phyloP scores from a whole-genome alignment of 2,797 vertebrate species.

The Phataginus tetradactyla region DNA sequence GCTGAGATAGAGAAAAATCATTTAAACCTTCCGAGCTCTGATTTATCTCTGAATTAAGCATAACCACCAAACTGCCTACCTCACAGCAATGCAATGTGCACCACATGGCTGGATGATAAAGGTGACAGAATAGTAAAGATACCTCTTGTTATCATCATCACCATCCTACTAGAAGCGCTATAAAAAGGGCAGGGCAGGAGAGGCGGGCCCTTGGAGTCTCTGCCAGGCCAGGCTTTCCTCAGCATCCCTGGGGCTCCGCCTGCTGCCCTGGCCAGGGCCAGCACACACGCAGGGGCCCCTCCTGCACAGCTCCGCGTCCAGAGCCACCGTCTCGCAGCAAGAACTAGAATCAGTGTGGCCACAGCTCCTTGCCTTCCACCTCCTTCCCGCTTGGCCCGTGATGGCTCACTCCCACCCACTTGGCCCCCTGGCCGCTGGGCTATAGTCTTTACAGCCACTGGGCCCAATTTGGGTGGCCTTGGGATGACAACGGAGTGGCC shows the following conservation, averaged over 20 bases:
- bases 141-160: background rate
- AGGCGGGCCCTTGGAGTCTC: too few species aligned
- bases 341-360: rapidly evolving
- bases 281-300: rapidly evolving
- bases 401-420: background rate
- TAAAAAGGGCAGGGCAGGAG: background rate
- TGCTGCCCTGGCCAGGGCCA: too few species aligned
- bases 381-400: background rate
- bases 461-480: background rate
- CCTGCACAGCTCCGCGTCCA: background rate
- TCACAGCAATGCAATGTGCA: rapidly evolving
- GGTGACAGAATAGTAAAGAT: background rate
- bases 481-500: background rate
- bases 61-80: background rate
- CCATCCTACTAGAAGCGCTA: background rate
- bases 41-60: background rate
- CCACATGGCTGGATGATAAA: background rate
- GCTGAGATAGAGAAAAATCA: background rate
- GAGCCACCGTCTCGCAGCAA: background rate
- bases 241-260: rapidly evolving
- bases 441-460: background rate
- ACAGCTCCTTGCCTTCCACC: background rate
- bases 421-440: background rate
- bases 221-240: background rate
- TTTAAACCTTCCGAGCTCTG: background rate